phyloP scores from a whole-genome alignment of 2,888 invertebrate species.

The Halictus quadricinctus region DNA sequence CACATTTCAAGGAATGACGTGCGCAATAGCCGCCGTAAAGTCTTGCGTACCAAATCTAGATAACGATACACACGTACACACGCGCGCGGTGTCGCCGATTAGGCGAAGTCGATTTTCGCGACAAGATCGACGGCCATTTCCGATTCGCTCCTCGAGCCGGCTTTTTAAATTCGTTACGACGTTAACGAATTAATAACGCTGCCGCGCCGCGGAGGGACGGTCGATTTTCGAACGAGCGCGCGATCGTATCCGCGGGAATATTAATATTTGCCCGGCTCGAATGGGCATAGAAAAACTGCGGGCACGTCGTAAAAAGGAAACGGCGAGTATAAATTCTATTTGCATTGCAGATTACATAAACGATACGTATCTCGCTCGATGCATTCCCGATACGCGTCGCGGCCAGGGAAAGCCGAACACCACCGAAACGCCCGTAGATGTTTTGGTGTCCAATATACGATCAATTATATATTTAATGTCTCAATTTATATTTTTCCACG shows the following conservation, averaged over 20 bases:
- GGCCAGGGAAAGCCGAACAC: conserved; percentile 17
- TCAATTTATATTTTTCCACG: not conserved
- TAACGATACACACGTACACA: conserved; percentile 6
- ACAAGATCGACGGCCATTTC: not conserved
- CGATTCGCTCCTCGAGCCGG: not conserved
- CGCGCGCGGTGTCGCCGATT: not conserved
- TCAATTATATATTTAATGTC: conserved; percentile 10
- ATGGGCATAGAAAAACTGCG: conserved; percentile 23
- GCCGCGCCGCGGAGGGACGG: not conserved
- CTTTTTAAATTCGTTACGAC: not conserved
- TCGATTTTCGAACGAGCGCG: not conserved
- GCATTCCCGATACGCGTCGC: conserved; percentile 40
- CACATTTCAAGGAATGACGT: conserved; percentile 26
- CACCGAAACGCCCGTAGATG: not conserved
- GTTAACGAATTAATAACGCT: not conserved
- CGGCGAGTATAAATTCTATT: conserved; percentile 59
- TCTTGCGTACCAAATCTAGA: conserved; percentile 29
- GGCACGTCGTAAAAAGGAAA: conserved; percentile 48
- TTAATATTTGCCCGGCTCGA: not conserved
- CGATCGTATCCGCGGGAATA: not conserved
- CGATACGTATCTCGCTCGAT: conserved; percentile 61
- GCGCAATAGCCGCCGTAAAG: conserved; percentile 43
- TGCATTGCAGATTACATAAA: conserved; percentile 63
- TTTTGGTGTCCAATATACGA: not conserved
- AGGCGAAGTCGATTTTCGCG: conserved; percentile 15